Evolutionary conservation across 1,140 invertebrate genomes (phyloP).

Genomic region (Nasonia longicornis): DNA sequence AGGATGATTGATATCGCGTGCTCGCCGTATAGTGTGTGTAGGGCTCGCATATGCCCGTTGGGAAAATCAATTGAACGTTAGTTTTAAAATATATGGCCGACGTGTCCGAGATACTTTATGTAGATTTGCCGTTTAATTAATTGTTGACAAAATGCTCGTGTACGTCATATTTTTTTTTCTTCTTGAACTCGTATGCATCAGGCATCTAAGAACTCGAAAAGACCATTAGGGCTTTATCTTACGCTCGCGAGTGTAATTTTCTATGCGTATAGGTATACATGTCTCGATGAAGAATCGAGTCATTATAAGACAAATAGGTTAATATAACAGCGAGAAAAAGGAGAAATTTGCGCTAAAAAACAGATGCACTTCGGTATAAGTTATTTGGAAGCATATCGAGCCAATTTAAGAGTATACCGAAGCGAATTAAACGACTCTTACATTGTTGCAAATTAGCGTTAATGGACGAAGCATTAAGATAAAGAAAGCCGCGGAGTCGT

Average conservation of each 20-base stretch:
- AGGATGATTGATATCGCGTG: constrained; percentile 11
- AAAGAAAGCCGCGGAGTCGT: constrained; percentile 9
- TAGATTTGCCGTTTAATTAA: constrained; percentile 6
- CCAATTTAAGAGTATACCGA: background rate
- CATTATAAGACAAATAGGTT: too few species aligned
- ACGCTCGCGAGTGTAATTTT: too few species aligned
- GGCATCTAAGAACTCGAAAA: background rate
- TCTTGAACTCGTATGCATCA: background rate
- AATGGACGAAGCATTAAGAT: constrained; percentile 37
- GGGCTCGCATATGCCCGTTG: background rate
- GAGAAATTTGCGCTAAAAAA: background rate
- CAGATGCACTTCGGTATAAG: background rate
- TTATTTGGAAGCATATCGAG: background rate
- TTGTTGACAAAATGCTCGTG: background rate
- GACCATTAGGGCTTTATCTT: background rate
- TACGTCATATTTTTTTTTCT: background rate
- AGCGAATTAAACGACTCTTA: background rate
- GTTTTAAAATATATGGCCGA: background rate
- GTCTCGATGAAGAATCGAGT: too few species aligned
- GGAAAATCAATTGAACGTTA: background rate
- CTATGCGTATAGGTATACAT: too few species aligned
- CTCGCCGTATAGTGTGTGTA: too few species aligned
- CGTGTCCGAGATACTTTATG: background rate
- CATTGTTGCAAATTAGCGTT: constrained; percentile 30
- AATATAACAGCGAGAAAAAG: too few species aligned